These are phyloP conservation scores for Oscheius sp. DNA, from an alignment of 2,888 invertebrate species.

Conservation along the genomic window DNA sequence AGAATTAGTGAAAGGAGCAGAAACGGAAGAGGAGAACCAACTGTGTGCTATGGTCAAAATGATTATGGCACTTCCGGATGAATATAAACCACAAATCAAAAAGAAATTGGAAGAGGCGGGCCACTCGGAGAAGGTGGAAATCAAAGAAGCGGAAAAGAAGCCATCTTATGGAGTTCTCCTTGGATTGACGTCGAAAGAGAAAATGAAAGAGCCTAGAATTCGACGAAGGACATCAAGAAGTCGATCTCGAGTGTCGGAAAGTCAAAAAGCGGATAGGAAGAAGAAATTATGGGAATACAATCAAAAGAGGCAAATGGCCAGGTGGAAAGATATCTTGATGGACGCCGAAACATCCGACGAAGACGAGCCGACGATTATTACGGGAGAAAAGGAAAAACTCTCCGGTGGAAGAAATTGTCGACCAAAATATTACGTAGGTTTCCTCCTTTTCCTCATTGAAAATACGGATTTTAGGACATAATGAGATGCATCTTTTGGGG, in stretches of 20 bases:
- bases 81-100: neutral
- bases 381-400: too few species aligned
- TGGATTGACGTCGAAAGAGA: neutral
- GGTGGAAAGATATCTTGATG: too few species aligned
- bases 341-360: too few species aligned
- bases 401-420: too few species aligned
- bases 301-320: neutral
- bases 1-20: neutral
- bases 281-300: neutral
- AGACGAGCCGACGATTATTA: too few species aligned
- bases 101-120: neutral
- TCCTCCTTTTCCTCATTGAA: too few species aligned
- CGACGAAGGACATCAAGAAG: neutral
- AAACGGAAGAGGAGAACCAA: neutral
- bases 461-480: neutral
- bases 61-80: neutral
- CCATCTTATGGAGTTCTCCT: neutral
- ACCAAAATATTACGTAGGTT: too few species aligned
- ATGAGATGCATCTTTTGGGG: conserved; percentile 2
- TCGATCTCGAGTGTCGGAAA: neutral
- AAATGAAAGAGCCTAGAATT: neutral
- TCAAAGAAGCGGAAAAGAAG: neutral
- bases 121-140: neutral
- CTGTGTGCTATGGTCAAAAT: neutral
- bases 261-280: neutral